Evolutionary conservation across 2,888 invertebrate genomes (phyloP), one percentile per base, ranked within the genome.

Genomic region (Brassicogethes aeneus): DNA sequence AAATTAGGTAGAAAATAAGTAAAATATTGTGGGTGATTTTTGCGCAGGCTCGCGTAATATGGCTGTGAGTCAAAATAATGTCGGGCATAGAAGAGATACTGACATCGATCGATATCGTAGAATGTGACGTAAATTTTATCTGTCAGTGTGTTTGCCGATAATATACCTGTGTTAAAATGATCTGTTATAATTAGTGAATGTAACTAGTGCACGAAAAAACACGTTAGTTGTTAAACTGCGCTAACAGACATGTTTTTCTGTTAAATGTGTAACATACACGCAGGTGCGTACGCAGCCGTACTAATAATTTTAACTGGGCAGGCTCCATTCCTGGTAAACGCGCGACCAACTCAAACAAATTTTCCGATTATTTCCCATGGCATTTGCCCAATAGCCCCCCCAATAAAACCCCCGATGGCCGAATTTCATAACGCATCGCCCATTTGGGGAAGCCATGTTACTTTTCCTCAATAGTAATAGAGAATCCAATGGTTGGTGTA

Each of bases 261-360:
- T 61, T 69, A 66, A 68, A 68, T 66, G 63, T 63, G 58, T 55
- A 57, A 62, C 68, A 72, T 71, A 73, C 83, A 86, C 86, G 85
- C 86, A 90, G 87, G 89, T 89, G 88, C 89, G 88, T 88, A 90
- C 89, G 90, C 90, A 90, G 89, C 79, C 87, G 86, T 86, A 84
- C 79, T 81, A 80, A 77, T 78, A 77, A 77, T 79, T 77, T 81
- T 78, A 79, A 85, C 85, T 86, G 86, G 79, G 86, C 84, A 80
- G 87, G 87, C 86, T 84, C 85, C 77, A 65, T 64, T 60, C 54
- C 58, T 60, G 54, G 55, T 55, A 59, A 61, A 62, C 65, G 65
- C 66, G 67, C 62, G 65, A 61, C 61, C 61, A 62, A 57, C 59
- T 58, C 54, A 59, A 57, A 56, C 52, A 53, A n/a, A 59, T 50